Base-by-base conservation (phyloP, 2,888 invertebrate genomes). In the Drosophila maculinotata region DNA sequence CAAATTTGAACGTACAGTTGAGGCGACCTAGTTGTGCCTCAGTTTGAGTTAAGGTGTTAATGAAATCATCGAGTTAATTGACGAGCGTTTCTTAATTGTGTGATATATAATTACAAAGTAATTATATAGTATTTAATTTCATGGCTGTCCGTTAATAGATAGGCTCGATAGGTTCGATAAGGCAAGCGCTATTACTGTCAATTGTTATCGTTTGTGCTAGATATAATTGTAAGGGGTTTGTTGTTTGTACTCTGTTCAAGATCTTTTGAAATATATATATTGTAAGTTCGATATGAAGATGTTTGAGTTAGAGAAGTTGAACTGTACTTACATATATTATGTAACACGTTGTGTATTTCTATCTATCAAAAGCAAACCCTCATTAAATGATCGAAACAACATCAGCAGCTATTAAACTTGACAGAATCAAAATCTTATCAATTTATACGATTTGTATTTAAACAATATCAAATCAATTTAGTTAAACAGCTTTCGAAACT, bases 1-100 rank as follows among this genome's bases (percentile, higher is more conserved):
- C 38, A 53, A 59, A 47, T 26, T 17, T 47, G 38, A 17, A 23
- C n/a, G 38, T 48, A 44, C 25, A 30, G 44, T 54, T 63, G 58
- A 12, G 42, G 28, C 23, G 35, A 9, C 14, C 42, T 39, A 39
- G 38, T 45, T 60, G 42, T 35, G 23, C 15, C 33, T 35, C 28
- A 17, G 20, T 42, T 53, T 36, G n/a, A 9, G 35, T 38, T 42
- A 17, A 56, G 39, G 54, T 72, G 68, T 63, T 59, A 59, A 72
- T 59, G 30, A 33, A 48, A 45, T 56, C 59, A 63, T 51, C 35
- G 35, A 45, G 30, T 17, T 54, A 51, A 54, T 39, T 54, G 30
- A 30, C 41, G 26, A 51, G 44, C 17, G 41, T 36, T 47, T 42
- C 57, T 41, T 31, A 38, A 35, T 30, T 47, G 42, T 23, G 8